Base-by-base conservation (phyloP, 2,888 invertebrate genomes). In the Drosophila nigricruria region DNA sequence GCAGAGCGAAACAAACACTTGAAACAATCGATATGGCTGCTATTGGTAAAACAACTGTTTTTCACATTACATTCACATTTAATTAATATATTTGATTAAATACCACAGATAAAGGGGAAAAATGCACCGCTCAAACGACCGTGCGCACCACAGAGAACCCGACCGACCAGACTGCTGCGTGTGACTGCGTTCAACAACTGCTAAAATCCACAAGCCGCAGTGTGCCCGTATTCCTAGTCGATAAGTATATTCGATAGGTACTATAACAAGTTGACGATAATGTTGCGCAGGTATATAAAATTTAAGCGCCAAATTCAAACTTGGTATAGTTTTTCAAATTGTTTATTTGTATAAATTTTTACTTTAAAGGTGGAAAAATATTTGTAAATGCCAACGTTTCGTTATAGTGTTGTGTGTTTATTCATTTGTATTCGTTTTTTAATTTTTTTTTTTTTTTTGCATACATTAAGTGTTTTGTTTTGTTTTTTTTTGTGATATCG, bases 81-180 rank as follows among this genome's bases (percentile, higher is more conserved):
- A 59, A 70, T 62, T 59, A 49, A 77, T 62, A 9, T 65, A 70
- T 47, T 77, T 74, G 30, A 54, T 66, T 61, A 60, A 74, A 66
- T 57, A 43, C 57, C 47, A 63, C 69, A 79, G 61, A 72, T 59
- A 68, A 64, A 50, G 25, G 4, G 36, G 12, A 54, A 63, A 74
- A 75, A 65, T 72, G 18, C 64, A 79, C 76, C 76, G 79, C 76
- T 59, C 25, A 40, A 47, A 53, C 47, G 43, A 69, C 68, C 64
- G 68, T 72, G 53, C 58, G 58, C 74, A 65, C 61, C 74, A 66
- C 56, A 49, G 40, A 78, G 62, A 78, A 70, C 47, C 75, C 76
- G 78, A 73, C 75, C 76, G 78, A 73, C 52, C 78, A 50, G 65
- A 78, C 70, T 73, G 27, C 36, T 47, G 58, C 27, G 53, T 76